phyloP scores from a whole-genome alignment of 2,888 invertebrate genomes.

The Eugnorisma glareosa region DNA sequence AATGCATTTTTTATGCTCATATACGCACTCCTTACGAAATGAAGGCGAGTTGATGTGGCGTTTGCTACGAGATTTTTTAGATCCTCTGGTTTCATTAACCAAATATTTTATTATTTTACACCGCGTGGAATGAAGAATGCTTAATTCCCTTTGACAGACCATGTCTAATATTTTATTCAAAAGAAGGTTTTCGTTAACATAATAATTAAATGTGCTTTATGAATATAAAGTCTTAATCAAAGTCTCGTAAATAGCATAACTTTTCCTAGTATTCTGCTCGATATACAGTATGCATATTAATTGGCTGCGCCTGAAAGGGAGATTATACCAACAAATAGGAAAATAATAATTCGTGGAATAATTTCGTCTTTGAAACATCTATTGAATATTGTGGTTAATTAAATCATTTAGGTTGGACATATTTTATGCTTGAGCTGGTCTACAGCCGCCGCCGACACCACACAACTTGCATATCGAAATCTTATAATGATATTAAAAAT shows the following conservation, averaged over 20 bases:
- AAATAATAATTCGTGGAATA: constrained; percentile 66
- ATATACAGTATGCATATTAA: constrained; percentile 89
- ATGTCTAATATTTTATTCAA: constrained; percentile 89
- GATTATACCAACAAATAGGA: constrained; percentile 67
- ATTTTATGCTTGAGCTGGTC: constrained; percentile 28
- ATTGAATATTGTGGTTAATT: constrained; percentile 44
- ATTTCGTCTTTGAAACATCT: constrained; percentile 60
- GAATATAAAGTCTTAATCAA: constrained; percentile 88
- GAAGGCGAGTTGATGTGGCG: constrained; percentile 67
- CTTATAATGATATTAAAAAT: not conserved
- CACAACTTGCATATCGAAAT: not conserved
- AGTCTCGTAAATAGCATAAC: constrained; percentile 87
- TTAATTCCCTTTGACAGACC: constrained; percentile 87
- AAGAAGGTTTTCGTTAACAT: constrained; percentile 89
- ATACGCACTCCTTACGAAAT: constrained; percentile 70
- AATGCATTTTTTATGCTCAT: constrained; percentile 83
- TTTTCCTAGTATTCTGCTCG: constrained; percentile 86
- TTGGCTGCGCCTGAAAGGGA: constrained; percentile 71
- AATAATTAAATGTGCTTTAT: constrained; percentile 90
- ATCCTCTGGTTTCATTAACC: constrained; percentile 70
- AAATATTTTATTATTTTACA: constrained; percentile 72
- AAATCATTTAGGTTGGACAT: constrained; percentile 43
- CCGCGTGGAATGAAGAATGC: constrained; percentile 79
- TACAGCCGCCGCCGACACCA: not conserved
- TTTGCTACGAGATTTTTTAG: constrained; percentile 34